These are phyloP conservation scores for Pterocles orientalis DNA, from an alignment of 2,113 vertebrate genomes.

Conservation along the genomic window DNA sequence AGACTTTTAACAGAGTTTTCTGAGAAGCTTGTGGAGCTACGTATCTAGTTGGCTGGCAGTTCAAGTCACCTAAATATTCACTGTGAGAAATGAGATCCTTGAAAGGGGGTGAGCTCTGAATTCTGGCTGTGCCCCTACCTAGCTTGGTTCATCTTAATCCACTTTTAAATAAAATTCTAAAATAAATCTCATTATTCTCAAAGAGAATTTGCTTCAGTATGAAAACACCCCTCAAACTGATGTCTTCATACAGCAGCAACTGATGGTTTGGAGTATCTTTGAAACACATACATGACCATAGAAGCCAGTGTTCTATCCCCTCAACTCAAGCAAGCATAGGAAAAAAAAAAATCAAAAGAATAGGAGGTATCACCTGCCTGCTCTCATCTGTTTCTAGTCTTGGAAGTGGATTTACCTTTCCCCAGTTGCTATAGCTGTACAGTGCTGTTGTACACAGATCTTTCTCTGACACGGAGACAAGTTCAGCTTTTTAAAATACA, in stretches of 20 bases:
- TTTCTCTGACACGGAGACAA: neutral
- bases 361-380: neutral
- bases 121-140: neutral
- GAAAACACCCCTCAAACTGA: neutral
- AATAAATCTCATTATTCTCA: neutral
- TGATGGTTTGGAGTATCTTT: neutral
- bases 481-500: neutral
- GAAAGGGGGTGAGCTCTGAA: neutral
- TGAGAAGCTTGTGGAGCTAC: neutral
- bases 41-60: neutral
- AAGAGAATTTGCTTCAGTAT: neutral
- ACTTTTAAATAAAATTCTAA: neutral
- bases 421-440: neutral
- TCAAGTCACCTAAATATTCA: neutral
- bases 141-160: neutral
- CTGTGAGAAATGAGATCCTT: neutral
- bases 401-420: neutral
- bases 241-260: neutral
- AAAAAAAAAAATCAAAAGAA: neutral
- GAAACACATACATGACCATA: rapidly evolving
- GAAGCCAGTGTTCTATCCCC: neutral
- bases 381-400: neutral
- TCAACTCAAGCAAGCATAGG: neutral
- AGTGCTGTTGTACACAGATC: neutral
- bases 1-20: neutral